Percentiles rank a stretch among this genome's conserved stretches.
Evolutionary conservation across 1,140 invertebrate genomes (phyloP).

Genomic region (Macrotrachela quadricornifera): DNA sequence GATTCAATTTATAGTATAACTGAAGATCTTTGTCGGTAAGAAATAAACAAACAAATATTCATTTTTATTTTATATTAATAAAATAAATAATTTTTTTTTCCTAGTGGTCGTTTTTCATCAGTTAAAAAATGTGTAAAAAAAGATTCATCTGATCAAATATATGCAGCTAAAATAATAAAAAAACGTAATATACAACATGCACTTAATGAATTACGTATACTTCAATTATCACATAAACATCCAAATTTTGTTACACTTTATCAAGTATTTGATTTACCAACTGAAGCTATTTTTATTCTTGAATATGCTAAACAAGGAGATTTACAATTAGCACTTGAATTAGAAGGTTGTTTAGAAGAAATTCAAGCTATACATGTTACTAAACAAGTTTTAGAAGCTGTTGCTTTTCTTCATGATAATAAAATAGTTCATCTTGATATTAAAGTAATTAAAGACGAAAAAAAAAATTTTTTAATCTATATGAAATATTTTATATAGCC

Average conservation of each 20-base stretch:
- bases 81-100: too few species aligned
- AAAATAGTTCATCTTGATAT: slow-evolving; percentile 87
- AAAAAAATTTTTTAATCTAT: too few species aligned
- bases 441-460: slow-evolving; percentile 45
- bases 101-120: slow-evolving; percentile 2
- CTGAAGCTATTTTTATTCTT: slow-evolving; percentile 2
- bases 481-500: slow-evolving; percentile 39
- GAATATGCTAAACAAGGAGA: slow-evolving; percentile 7
- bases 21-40: too few species aligned
- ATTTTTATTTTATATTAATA: too few species aligned
- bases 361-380: slow-evolving; percentile 2
- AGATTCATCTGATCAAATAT: neutral
- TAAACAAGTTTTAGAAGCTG: slow-evolving; percentile 74
- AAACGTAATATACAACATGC: neutral
- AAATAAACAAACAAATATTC: too few species aligned
- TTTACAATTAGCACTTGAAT: neutral
- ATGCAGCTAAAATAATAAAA: slow-evolving; percentile 8
- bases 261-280: slow-evolving; percentile 4
- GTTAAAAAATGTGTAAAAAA: slow-evolving; percentile 7
- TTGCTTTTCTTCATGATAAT: slow-evolving; percentile 80
- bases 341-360: slow-evolving; percentile 6
- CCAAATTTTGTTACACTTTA: slow-evolving; percentile 1
- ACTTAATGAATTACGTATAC: neutral
- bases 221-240: slow-evolving; percentile 1
- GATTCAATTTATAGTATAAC: too few species aligned